These are phyloP conservation scores for Atta texana DNA, from an alignment of 1,140 invertebrate species.

Conservation along the genomic window DNA sequence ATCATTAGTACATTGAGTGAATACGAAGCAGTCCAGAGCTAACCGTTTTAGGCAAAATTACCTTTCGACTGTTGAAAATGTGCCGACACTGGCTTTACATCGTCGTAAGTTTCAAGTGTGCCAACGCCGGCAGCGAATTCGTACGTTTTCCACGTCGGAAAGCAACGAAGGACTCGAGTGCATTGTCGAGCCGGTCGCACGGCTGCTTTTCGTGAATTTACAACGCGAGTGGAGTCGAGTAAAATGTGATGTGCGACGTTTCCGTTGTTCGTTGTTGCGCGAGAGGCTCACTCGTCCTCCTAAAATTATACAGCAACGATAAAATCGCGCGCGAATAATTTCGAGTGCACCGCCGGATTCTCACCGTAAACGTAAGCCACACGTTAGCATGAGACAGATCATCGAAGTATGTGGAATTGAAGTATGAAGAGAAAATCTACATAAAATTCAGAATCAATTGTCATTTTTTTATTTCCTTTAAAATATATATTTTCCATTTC, in stretches of 20 bases:
- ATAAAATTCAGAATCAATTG: neutral
- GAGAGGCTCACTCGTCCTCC: constrained; percentile 28
- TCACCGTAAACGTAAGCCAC: constrained; percentile 9
- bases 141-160: constrained; percentile 47
- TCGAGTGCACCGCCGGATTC: neutral
- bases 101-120: constrained; percentile 24
- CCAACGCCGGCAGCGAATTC: constrained; percentile 1
- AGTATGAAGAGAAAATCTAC: neutral
- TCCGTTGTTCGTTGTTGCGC: constrained; percentile 37
- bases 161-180: constrained; percentile 39
- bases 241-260: constrained; percentile 55
- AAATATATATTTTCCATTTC: neutral
- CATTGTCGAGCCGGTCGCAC: constrained; percentile 24
- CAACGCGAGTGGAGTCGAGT: constrained; percentile 38
- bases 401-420: neutral
- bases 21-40: neutral
- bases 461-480: neutral
- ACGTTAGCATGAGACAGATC: neutral
- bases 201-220: constrained; percentile 54
- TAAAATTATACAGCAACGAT: constrained; percentile 45
- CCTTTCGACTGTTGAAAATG: constrained; percentile 30
- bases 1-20: neutral
- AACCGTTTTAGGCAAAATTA: constrained; percentile 33
- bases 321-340: constrained; percentile 52
- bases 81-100: constrained; percentile 10